Percentiles rank a stretch among this genome's conserved stretches.
Conservation (phyloP, 1,140 invertebrate species). For the Cotesia vestalis region DNA sequence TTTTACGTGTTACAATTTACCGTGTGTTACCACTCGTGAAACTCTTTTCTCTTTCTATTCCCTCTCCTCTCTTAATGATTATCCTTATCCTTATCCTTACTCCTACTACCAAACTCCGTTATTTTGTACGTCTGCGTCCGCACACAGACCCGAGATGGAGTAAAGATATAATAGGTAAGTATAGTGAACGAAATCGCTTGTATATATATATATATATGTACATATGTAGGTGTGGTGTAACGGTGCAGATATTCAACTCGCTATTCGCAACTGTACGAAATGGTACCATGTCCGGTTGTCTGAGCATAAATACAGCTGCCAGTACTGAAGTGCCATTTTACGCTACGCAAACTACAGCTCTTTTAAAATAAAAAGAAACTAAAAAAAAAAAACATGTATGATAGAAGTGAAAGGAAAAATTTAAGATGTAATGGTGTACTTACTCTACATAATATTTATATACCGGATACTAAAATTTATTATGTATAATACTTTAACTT, state of each 20-base stretch:
- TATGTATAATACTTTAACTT: too few species aligned
- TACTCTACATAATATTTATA: too few species aligned
- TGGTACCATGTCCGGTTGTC: conserved; percentile 15
- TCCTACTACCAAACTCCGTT: too few species aligned
- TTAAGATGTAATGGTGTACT: conserved; percentile 20
- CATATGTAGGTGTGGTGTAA: too few species aligned
- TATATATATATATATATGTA: conserved; percentile 5
- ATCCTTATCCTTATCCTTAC: conserved; percentile 6
- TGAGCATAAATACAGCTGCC: conserved; percentile 28
- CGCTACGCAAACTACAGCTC: conserved; percentile 12
- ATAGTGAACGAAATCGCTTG: background rate
- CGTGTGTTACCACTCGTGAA: too few species aligned
- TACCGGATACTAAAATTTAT: background rate
- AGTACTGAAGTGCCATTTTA: background rate
- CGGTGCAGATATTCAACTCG: conserved; percentile 10
- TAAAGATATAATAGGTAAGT: background rate
- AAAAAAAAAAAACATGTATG: conserved; percentile 28
- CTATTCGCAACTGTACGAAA: conserved; percentile 9
- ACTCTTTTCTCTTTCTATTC: background rate
- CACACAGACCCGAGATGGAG: background rate
- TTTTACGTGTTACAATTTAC: conserved; percentile 8
- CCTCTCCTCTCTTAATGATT: conserved; percentile 7
- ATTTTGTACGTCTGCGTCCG: background rate
- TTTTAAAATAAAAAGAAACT: background rate
- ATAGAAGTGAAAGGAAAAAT: conserved; percentile 7